Evolutionary conservation across 2,113 vertebrate species (phyloP).

Genomic region (Poeciliopsis retropinna): DNA sequence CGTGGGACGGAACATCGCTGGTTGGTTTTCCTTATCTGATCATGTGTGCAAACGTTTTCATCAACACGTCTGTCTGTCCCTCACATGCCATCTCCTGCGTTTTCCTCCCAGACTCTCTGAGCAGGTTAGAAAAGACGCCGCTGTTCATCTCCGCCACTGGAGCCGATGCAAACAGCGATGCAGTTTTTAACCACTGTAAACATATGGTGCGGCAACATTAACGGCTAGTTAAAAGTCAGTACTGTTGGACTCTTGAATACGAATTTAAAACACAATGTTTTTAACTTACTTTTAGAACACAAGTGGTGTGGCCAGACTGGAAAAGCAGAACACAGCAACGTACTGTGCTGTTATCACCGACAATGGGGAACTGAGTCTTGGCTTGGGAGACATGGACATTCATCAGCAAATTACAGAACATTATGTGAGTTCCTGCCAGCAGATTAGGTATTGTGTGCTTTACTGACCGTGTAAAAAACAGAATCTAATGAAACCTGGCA

Average conservation of each 20-base stretch:
- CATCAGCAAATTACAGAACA: constrained; percentile 86
- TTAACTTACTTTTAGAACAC: constrained; percentile 69
- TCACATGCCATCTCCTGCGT: neutral
- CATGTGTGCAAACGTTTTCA: neutral
- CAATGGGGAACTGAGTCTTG: constrained; percentile 85
- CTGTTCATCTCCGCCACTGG: constrained; percentile 87
- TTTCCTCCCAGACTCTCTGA: constrained; percentile 82
- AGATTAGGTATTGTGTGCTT: neutral
- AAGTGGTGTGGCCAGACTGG: constrained; percentile 69
- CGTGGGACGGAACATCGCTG: constrained; percentile 90
- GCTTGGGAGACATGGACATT: constrained; percentile 91
- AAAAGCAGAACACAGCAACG: constrained; percentile 76
- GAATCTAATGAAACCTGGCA: no score
- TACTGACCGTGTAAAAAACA: neutral
- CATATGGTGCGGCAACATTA: constrained; percentile 85
- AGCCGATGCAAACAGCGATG: constrained; percentile 83
- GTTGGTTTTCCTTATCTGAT: constrained; percentile 64
- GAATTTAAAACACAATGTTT: neutral
- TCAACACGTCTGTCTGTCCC: neutral
- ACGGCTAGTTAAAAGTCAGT: neutral
- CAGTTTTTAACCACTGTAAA: constrained; percentile 81
- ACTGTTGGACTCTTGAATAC: neutral
- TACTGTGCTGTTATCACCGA: constrained; percentile 79
- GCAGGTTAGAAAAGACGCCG: constrained; percentile 81
- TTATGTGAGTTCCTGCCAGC: constrained; percentile 76